Conservation (phyloP, 2,113 vertebrate species). For the Nannospalax galili region DNA sequence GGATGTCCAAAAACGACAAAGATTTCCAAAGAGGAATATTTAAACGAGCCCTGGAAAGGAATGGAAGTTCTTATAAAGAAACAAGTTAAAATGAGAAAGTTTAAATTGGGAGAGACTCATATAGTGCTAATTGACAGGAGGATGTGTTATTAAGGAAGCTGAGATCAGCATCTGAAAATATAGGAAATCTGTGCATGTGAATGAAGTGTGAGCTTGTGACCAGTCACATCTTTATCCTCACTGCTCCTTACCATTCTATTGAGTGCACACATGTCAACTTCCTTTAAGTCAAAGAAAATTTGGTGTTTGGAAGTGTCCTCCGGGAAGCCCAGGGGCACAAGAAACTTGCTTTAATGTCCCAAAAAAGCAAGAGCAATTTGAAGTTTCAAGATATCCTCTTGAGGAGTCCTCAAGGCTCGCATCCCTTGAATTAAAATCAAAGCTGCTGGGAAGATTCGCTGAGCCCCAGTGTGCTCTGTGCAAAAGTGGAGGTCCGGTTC, state of each 20-base stretch:
- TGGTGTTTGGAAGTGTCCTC: slow-evolving; percentile 77
- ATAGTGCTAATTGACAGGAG: slow-evolving; percentile 46
- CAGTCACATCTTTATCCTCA: slow-evolving; percentile 30
- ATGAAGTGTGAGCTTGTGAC: neutral
- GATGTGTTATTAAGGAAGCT: neutral
- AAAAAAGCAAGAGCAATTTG: slow-evolving; percentile 79
- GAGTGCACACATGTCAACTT: slow-evolving; percentile 65
- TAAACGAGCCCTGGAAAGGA: slow-evolving; percentile 20
- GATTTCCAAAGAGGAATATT: slow-evolving; percentile 13
- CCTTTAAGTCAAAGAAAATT: slow-evolving; percentile 79
- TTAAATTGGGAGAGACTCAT: slow-evolving; percentile 64
- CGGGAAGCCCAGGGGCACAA: slow-evolving; percentile 78
- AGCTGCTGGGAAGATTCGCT: slow-evolving; percentile 53
- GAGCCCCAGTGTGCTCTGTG: neutral
- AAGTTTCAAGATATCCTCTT: slow-evolving; percentile 78
- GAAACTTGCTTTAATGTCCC: slow-evolving; percentile 82
- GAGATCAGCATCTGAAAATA: neutral
- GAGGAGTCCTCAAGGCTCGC: slow-evolving; percentile 73
- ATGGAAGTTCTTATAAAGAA: slow-evolving; percentile 24
- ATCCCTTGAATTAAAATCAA: slow-evolving; percentile 80
- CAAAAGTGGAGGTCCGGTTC: slow-evolving; percentile 43
- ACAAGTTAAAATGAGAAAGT: slow-evolving; percentile 28
- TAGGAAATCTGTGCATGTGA: neutral
- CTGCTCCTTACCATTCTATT: slow-evolving; percentile 60
- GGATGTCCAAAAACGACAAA: neutral